Percentiles rank a stretch among this genome's conserved stretches.
Evolutionary conservation across 2,113 vertebrate genomes (phyloP).

Genomic region (Pachyramphus minor): DNA sequence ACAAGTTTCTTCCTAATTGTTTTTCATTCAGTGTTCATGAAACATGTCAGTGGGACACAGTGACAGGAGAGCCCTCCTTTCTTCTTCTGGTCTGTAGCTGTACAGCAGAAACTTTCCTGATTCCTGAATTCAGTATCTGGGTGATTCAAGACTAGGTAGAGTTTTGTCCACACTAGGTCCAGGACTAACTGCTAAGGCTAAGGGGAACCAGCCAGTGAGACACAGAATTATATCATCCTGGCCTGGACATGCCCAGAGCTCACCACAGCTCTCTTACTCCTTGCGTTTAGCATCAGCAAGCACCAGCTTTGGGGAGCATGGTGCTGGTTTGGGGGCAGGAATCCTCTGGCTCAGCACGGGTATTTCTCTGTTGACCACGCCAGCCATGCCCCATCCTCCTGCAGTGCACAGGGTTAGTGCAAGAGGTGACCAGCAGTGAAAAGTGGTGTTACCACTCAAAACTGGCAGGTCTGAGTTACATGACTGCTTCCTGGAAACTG

Average conservation of each 20-base stretch:
- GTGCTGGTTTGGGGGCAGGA: neutral
- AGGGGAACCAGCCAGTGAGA: neutral
- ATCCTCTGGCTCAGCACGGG: accelerated
- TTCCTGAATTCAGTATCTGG: neutral
- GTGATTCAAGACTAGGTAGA: neutral
- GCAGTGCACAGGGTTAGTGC: accelerated
- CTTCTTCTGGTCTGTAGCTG: neutral
- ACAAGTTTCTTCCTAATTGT: neutral
- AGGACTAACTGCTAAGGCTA: neutral
- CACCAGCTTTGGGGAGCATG: accelerated
- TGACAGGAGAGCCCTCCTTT: neutral
- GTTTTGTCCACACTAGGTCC: neutral
- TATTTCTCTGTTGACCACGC: accelerated
- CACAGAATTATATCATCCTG: neutral
- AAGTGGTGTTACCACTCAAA: neutral
- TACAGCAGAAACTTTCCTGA: neutral
- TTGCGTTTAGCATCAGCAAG: neutral
- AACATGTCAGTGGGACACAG: neutral
- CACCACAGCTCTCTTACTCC: neutral
- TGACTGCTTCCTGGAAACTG: neutral
- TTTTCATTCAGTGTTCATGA: neutral
- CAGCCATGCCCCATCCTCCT: accelerated
- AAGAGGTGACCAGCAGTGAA: neutral
- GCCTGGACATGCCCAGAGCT: neutral
- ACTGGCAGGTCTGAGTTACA: neutral